Base-by-base conservation (phyloP, 92 coral and sea anemone species). In the Parazoanthus swiftii region DNA sequence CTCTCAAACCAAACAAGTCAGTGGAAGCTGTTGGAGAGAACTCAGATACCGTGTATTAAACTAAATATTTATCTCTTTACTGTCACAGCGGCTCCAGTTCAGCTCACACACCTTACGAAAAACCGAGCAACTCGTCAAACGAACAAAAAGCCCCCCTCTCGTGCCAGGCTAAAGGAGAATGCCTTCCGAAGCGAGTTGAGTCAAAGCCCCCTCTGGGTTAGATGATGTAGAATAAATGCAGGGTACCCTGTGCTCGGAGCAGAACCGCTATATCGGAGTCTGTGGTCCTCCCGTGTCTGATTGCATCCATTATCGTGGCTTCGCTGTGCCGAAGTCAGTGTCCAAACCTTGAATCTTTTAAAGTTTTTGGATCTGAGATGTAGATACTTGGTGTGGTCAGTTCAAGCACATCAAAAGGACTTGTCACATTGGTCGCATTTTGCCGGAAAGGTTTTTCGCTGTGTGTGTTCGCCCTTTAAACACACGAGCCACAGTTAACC, bases 21-120 rank as follows among this genome's bases (percentile, higher is more conserved):
- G 13, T 54, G 20, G 3, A 13, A 7, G 15, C 25, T 35, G 20
- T 37, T 74, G 1, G 16, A 29, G 25, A 76, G 14, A 39, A 76
- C 46, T 37, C n/a, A 13, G 25, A 18, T 39, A 29, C 3, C 73
- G 38, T 59, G 46, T 16, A 11, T 68, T 37, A 15, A 67, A 39
- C n/a, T 43, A 21, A 42, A 58, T 16, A 14, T 16, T 42, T 25
- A 8, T 86, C 43, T 23, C 0, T 54, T 13, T 66, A 1, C 76
- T 37, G 68, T 5, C 75, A 33, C 82, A 95, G 98, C 98, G 72
- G 95, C 94, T 36, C 95, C 98, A 2, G 92, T 89, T 4, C 94
- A 86, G 35, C 90, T 95, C 46, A 84, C 80, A 0, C 98, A 95
- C 70, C 84, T 95, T 16, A 93, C 98, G 1, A 95, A 95, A 88